Evolutionary conservation across 1,140 invertebrate genomes (phyloP), one percentile per base, ranked within the genome.

Genomic region (Drosophila pectinifera): DNA sequence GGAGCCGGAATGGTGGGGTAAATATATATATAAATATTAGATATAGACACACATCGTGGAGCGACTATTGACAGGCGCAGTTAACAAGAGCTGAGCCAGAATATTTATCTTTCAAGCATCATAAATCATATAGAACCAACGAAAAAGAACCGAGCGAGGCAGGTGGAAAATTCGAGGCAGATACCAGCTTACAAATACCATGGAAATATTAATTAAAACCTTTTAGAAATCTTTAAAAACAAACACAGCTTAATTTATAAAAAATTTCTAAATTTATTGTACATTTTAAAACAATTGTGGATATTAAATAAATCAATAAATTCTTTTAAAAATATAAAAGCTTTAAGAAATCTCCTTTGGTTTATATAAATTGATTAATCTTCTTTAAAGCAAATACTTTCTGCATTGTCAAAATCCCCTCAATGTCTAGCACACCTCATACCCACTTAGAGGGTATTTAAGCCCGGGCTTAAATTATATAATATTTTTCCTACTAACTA

Each of bases 41-140:
- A 68, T 51, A 67, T 41, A 45, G 64, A 69, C 65, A 56, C 36
- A 49, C 57, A 61, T 55, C 22, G 41, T 26, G 64, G 58, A 78
- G 75, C 70, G 67, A 79, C 73, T 89, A 88, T 88, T 88, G 83
- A 88, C 83, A 88, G 84, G 59, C 62, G 78, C 78, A 80, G 76
- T 80, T 89, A 89, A 77, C 83, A 70, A 83, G 62, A 68, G 72
- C 64, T 89, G 80, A 73, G 58, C 67, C 56, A 70, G 75, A 89
- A 83, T 53, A 53, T 80, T 89, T 88, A 88, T 88, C 84, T 88
- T 88, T 88, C 83, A 88, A 83, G 83, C 83, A 89, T 89, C 83
- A 88, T 88, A 88, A 88, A 88, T 89, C 83, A 89, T 76, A 76
- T 28, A 56, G 22, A 48, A 36, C 45, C 16, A 78, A 61, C 34